phyloP scores from a whole-genome alignment of 1,140 invertebrate genomes.

The Pachyrhynchus sulphureomaculatus region DNA sequence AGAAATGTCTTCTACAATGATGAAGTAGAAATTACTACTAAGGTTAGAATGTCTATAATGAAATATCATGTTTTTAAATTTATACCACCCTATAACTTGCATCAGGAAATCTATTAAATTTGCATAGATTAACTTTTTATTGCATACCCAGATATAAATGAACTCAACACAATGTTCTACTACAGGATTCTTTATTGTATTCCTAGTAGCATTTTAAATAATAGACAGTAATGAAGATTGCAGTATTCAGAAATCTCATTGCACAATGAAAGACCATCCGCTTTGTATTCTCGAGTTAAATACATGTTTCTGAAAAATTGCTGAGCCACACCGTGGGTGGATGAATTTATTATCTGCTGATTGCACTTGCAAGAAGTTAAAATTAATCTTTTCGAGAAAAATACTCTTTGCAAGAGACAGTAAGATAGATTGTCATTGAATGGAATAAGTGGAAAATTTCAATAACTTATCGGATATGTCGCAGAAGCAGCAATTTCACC shows the following conservation, averaged over 20 bases:
- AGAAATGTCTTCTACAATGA: too few species aligned
- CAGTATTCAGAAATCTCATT: constrained; percentile 6
- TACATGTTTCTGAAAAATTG: constrained; percentile 22
- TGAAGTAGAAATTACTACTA: too few species aligned
- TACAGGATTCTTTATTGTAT: constrained; percentile 1
- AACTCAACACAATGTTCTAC: neutral
- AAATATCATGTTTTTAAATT: too few species aligned
- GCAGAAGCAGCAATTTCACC: constrained; percentile 9
- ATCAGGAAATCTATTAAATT: too few species aligned
- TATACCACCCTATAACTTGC: too few species aligned
- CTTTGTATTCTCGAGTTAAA: constrained; percentile 12
- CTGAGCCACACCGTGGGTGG: constrained; percentile 18
- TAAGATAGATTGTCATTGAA: constrained; percentile 28
- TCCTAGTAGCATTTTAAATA: constrained; percentile 17
- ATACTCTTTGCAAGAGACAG: constrained; percentile 24
- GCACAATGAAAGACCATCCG: constrained; percentile 3
- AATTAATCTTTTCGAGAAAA: constrained; percentile 31
- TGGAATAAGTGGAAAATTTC: constrained; percentile 33
- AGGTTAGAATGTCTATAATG: too few species aligned
- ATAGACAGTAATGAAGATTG: constrained; percentile 27
- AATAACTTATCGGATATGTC: constrained; percentile 30
- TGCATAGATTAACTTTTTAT: neutral
- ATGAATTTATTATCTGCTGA: constrained; percentile 34
- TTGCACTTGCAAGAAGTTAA: constrained; percentile 27
- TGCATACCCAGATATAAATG: constrained; percentile 5